Base-by-base conservation (phyloP, 2,797 vertebrate genomes). In the Sebastes hubbsi region DNA sequence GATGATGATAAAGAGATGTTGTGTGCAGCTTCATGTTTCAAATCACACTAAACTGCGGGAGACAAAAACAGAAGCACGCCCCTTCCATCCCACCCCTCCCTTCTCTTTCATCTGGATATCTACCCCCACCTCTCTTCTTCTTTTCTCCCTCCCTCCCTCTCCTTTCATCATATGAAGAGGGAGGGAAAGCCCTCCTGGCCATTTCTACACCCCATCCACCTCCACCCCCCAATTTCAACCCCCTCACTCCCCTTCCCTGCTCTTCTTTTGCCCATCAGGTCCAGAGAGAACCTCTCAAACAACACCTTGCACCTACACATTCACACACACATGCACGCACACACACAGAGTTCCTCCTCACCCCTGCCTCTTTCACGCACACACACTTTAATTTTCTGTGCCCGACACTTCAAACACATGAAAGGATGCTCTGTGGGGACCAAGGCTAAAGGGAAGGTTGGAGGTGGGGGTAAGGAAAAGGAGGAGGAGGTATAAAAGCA, bases 391-490 rank as follows among this genome's bases (percentile, higher is more conserved):
- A 96, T 96, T 96, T 95, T 94, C 93, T 92, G 92, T 93, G 89
- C 91, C 92, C 95, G 91, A 85, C 94, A 95, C 95, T 96, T 96
- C 95, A 96, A 96, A 96, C 94, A 95, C 94, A 95, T 96, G 95
- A 96, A 96, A 96, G 95, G 93, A 92, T 90, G 93, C 94, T 96
- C 94, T 93, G 93, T 90, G 54, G 96, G 94, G 95, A 96, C 93
- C 91, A 87, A 85, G 94, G 92, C 93, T 87, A 94, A 95, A 93
- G 90, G 90, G 91, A 90, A 89, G 87, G 88, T 86, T 86, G 88
- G 88, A 84, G 83, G 81, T 83, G 78, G 80, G 86, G 87, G 84
- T 80, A 77, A 79, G 75, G 77, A 81, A 80, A 90, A 89, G 63
- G 46, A 76, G 72, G 77, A 20, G 42, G 7, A 49, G 88, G 91